Evolutionary conservation across 2,888 invertebrate genomes (phyloP).

Genomic region (Drosophila meridionalis): DNA sequence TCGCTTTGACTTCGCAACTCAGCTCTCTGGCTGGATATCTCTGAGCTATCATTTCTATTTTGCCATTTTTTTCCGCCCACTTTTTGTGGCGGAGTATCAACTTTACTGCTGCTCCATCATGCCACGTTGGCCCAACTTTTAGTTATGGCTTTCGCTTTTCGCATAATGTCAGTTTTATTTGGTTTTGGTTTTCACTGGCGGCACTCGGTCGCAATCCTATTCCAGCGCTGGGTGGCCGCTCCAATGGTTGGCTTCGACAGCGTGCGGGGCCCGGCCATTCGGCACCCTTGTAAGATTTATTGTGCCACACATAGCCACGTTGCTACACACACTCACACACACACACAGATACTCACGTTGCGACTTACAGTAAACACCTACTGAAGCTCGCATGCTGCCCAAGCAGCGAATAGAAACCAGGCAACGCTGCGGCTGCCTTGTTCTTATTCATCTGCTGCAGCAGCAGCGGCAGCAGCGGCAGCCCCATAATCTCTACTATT

Average conservation of each 20-base stretch:
- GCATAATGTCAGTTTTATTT: conserved; percentile 82
- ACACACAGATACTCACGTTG: conserved; percentile 19
- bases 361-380: conserved; percentile 49
- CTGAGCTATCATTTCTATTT: conserved; percentile 74
- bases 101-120: conserved; percentile 67
- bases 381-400: conserved; percentile 28
- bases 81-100: conserved; percentile 63
- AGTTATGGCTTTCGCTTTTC: conserved; percentile 81
- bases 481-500: conserved; percentile 79
- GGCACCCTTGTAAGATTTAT: conserved; percentile 78
- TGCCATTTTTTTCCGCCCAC: conserved; percentile 45
- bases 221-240: conserved; percentile 17
- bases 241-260: conserved; percentile 43
- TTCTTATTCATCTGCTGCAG: conserved; percentile 66
- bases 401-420: conserved; percentile 33
- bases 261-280: conserved; percentile 55
- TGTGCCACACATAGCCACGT: conserved; percentile 57
- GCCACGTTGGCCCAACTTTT: conserved; percentile 77
- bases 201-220: conserved; percentile 36
- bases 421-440: conserved; percentile 10
- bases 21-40: conserved; percentile 8
- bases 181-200: conserved; percentile 77
- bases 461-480: conserved; percentile 30
- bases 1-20: background rate
- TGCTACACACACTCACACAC: conserved; percentile 18